Evolutionary conservation across 2,888 invertebrate genomes (phyloP), one percentile per base, ranked within the genome.

Genomic region (Pyrrhosoma nymphula): DNA sequence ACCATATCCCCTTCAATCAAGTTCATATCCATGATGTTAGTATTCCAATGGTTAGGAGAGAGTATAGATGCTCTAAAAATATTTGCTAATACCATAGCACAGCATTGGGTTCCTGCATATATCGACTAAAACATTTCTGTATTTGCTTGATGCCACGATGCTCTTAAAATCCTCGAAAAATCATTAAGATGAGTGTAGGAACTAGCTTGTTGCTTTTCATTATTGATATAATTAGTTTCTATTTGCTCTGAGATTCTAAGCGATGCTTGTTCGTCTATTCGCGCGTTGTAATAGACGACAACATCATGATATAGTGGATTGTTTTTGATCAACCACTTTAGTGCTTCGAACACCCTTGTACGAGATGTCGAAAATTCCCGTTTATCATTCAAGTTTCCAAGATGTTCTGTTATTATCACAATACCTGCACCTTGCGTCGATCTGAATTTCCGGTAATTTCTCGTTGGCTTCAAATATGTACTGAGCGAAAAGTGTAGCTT

Each of bases 131-230:
- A 96, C 90, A 96, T 95, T 30, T 30, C 55, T n/a, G n/a, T n/a
- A 90, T 96, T 95, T 1, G 95, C 96, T 96, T 96, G 96, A 96
- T 96, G 96, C 95, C 96, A 96, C 95, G 96, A 96, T 95, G 96
- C 96, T 88, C 96, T 96, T 30, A 96, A 35, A 95, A 96, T 96
- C 95, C 96, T 95, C 55, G 95, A 63, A 56, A 90, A 26, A 35
- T 88, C 95, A 30, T 63, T 63, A 23, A 63, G 8, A 20, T 4
- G 63, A 16, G 18, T 63, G 63, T 63, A 63, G 16, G 63, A 4
- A 63, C 23, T 63, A 20, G 3, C 63, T 63, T 63, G 63, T 63
- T 63, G 63, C 16, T 63, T 14, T 23, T 63, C 63, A 6, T 23
- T 23, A 20, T 63, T 16, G 16, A 20, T 4, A 23, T 20, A 8